Conservation (phyloP, 1,140 invertebrate species). For the Papilio machaon region DNA sequence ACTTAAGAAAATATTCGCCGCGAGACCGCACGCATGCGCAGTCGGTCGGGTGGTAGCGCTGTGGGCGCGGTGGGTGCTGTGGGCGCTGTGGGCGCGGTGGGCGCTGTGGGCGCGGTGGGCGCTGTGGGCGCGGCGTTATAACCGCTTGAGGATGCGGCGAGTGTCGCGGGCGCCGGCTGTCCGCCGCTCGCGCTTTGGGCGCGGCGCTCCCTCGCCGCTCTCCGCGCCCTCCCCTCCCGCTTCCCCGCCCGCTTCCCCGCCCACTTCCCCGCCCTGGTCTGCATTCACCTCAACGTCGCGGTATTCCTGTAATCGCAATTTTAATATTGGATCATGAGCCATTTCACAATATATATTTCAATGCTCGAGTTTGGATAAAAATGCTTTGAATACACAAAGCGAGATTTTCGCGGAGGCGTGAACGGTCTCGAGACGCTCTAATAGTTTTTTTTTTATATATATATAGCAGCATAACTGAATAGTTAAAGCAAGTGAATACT, state of each 20-base stretch:
- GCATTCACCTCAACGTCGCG: slow-evolving; percentile 24
- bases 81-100: neutral
- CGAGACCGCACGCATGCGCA: neutral
- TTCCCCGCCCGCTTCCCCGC: neutral
- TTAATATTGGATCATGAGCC: neutral
- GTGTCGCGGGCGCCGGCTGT: slow-evolving; percentile 29
- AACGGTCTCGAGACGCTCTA: no score
- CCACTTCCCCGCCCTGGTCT: neutral
- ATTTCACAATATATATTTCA: no score
- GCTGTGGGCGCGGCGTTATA: slow-evolving; percentile 45
- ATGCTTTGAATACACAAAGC: no score
- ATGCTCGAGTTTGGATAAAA: no score
- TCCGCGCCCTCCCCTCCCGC: neutral
- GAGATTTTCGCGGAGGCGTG: no score
- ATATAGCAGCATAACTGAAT: no score
- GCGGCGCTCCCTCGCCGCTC: slow-evolving; percentile 40
- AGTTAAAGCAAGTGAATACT: no score
- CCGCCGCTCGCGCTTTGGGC: slow-evolving; percentile 61
- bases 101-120: neutral
- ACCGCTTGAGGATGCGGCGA: no score
- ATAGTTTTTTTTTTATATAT: no score
- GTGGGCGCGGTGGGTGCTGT: no score
- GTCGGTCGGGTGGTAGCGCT: no score
- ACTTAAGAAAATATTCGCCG: neutral
- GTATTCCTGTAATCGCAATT: slow-evolving; percentile 7